These are phyloP conservation scores for Chymomyza procnemis DNA, from an alignment of 2,888 invertebrate genomes.

Conservation along the genomic window DNA sequence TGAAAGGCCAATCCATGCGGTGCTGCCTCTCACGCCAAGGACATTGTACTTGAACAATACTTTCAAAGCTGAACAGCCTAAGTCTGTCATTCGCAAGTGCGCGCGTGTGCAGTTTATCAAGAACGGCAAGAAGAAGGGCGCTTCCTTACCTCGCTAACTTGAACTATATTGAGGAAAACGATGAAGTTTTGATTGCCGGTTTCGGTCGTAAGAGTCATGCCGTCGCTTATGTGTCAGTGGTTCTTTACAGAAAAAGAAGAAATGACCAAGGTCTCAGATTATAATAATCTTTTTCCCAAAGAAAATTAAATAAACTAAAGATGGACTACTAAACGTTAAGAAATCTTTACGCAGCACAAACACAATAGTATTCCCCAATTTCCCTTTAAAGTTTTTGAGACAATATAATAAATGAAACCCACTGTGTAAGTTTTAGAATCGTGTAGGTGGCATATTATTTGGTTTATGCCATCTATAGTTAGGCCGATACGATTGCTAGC, in stretches of 20 bases:
- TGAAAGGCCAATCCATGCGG: conserved; percentile 99
- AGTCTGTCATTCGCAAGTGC: conserved; percentile 99
- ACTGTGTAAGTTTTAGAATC: too few relatives aligned
- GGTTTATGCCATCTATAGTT: too few relatives aligned
- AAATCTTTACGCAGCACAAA: too few relatives aligned
- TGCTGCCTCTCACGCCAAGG: conserved; percentile 99
- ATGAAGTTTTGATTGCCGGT: conserved; percentile 99
- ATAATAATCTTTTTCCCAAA: conserved; percentile 35
- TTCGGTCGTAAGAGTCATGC: conserved; percentile 99
- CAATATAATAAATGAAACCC: too few relatives aligned
- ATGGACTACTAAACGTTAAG: too few relatives aligned
- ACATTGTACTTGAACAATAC: conserved; percentile 99
- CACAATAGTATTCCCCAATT: too few relatives aligned
- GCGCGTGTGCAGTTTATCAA: conserved; percentile 99
- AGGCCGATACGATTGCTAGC: too few relatives aligned
- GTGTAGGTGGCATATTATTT: too few relatives aligned
- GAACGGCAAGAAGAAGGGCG: conserved; percentile 99
- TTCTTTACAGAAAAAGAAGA: conserved; percentile 98
- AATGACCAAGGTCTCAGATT: conserved; percentile 96
- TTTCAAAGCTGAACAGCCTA: conserved; percentile 99
- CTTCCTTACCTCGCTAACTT: conserved; percentile 99
- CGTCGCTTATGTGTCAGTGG: conserved; percentile 99
- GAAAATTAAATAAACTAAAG: conserved; percentile 69
- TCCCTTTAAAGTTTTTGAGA: too few relatives aligned
- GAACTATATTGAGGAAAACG: conserved; percentile 99